Base-by-base conservation (phyloP, 2,797 vertebrate species). In the Anableps anableps region DNA sequence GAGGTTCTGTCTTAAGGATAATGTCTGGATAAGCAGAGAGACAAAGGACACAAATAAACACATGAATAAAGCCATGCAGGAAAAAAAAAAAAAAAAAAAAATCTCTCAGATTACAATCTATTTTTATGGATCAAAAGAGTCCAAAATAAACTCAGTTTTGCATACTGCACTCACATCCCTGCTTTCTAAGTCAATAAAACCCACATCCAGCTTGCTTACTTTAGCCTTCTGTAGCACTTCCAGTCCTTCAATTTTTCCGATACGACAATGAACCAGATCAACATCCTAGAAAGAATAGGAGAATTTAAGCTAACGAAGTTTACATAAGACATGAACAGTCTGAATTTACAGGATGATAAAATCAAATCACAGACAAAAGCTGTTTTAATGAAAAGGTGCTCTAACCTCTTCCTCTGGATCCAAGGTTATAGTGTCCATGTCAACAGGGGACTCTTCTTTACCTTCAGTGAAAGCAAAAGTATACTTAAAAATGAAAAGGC, bases 201-300 rank as follows among this genome's bases (percentile, higher is more conserved):
- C 8, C 62, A 23, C 48, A 72, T 4, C 48, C 23, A 73, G 9
- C 17, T 71, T 6, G 89, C 94, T 91, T 86, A 99, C 99, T 97
- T 99, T 98, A 77, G 97, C 98, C 91, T 98, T 99, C 93, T 94
- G 97, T 85, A 99, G 95, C 80, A 99, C 97, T 74, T 99, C 98
- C 83, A 99, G 95, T n/a, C 98, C 98, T 94, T 99, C 98, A 55
- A 99, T 99, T 88, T 97, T 99, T 80, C 98, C 98, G 91, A 99
- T 99, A 83, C 98, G 97, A 92, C 97, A 99, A 84, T 99, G 98
- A 93, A 99, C 98, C 87, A 99, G 95, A 94, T 99, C 99, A 83
- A 99, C 96, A 85, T 99, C 98, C 99, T 99, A 85, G 64, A 95
- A 88, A 72, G 90, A 51, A 58, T 80, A 83, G 80, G 41, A 77